phyloP scores from a whole-genome alignment of 2,797 vertebrate genomes.

The Micrastur ruficollis region DNA sequence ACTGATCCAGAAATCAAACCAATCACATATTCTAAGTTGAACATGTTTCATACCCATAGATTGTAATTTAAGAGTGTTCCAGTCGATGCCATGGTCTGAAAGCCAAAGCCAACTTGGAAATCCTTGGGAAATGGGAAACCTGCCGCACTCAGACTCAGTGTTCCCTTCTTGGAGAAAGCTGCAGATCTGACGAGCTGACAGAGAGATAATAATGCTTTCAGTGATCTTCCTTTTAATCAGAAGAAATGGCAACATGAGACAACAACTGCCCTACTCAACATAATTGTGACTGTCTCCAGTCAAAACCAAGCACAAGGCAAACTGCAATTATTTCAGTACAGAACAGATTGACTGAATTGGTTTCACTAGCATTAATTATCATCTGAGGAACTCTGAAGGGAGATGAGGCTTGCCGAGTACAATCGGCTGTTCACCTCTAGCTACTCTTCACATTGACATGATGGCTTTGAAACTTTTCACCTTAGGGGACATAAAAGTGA shows the following conservation, averaged over 20 bases:
- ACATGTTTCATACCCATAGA: constrained; percentile 57
- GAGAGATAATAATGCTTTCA: not conserved
- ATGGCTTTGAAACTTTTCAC: not conserved
- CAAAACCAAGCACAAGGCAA: not conserved
- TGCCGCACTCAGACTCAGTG: constrained; percentile 56
- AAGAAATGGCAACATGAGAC: not conserved
- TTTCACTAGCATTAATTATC: not conserved
- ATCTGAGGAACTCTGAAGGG: not conserved
- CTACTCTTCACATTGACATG: not conserved
- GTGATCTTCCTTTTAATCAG: not conserved
- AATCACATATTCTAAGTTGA: not conserved
- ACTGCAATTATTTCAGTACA: not conserved
- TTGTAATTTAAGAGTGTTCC: constrained; percentile 71
- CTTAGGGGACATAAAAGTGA: not conserved
- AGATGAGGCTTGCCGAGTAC: not conserved
- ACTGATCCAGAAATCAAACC: not conserved
- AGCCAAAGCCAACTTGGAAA: constrained; percentile 81
- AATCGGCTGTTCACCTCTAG: not conserved
- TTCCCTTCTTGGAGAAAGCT: constrained; percentile 72
- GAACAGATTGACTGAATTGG: not conserved
- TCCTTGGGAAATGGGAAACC: constrained; percentile 21
- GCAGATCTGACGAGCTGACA: constrained; percentile 76
- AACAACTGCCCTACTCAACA: not conserved
- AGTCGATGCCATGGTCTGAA: constrained; percentile 64
- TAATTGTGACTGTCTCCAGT: not conserved